Base-by-base conservation (phyloP, 1,140 invertebrate genomes). In the Trichomalopsis sarcophagae region DNA sequence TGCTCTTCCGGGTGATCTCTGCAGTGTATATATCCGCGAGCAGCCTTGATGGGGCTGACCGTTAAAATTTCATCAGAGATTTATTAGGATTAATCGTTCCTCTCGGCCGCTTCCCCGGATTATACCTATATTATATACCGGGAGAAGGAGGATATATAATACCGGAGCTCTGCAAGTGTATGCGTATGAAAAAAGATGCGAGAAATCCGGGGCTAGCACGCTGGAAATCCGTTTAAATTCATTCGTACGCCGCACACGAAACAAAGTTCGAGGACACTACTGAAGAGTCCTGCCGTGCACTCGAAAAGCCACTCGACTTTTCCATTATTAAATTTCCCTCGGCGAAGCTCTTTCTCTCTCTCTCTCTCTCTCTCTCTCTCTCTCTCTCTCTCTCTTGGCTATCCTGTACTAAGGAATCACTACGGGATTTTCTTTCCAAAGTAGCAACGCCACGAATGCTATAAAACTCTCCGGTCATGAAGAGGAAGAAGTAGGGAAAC, bases 271-370 rank as follows among this genome's bases (percentile, higher is more conserved):
- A 79, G 50, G 66, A 17, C 62, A 33, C 33, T n/a, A 7, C 55
- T 78, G 21, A 62, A 55, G 74, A 84, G 68, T 50, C 23, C 13
- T 47, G 40, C 14, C 82, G 55, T 11, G 27, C 62, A 73, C 68
- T 85, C 30, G 30, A 62, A 85, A 85, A 77, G 47, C 69, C 71
- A 79, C 81, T 83, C 44, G 66, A 69, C 82, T 79, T 79, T 84
- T 68, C 82, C 76, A 79, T 84, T 84, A 79, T 84, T 84, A 84
- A 79, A 84, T 84, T 79, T 79, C 76, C 55, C 27, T 62, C 21
- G 74, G 23, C 30, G 44, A 76, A 79, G 14, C 27, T 33, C 55
- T 55, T 4, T 55, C 30, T 13, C 17, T 40, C 4, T 74, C 17
- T 30, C 13, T 40, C 10, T 75, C 11, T 30, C 55, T 55, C 14